A percentile compares a stretch with the other conserved stretches of the same genome.
These are phyloP conservation scores for Oikopleura albicans DNA, from an alignment of 23 tunicate genomes.

Conservation along the genomic window DNA sequence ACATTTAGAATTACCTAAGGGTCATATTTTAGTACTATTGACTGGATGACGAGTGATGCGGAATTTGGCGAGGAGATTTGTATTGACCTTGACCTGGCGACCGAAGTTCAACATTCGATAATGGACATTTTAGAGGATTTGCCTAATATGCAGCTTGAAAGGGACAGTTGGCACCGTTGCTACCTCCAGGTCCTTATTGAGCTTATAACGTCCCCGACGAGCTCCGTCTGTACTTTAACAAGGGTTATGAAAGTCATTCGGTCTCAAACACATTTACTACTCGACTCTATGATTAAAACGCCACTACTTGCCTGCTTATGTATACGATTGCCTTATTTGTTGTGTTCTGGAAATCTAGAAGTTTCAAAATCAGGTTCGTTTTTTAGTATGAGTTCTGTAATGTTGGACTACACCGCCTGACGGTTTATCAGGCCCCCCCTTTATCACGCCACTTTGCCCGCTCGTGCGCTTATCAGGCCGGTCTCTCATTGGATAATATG, in stretches of 20 bases:
- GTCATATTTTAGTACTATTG: no score
- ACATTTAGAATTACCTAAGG: no score
- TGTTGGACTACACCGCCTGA: no score
- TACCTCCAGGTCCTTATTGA: background rate
- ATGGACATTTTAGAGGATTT: background rate
- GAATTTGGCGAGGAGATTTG: background rate
- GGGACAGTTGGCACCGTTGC: background rate
- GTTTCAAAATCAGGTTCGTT: background rate
- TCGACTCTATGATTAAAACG: background rate
- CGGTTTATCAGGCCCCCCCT: no score
- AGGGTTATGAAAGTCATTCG: background rate
- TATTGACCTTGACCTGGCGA: background rate
- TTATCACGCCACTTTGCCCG: no score
- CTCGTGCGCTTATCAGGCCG: no score
- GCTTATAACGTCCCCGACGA: background rate
- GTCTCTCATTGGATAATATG: no score
- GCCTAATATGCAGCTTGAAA: background rate
- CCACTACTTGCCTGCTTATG: background rate
- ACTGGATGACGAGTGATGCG: no score
- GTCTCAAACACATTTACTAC: background rate
- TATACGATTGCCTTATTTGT: background rate
- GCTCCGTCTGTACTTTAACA: background rate
- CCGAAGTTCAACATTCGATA: background rate
- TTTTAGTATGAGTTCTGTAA: no score
- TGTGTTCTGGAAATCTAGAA: background rate